Percentiles rank a stretch among this genome's conserved stretches.
phyloP scores from a whole-genome alignment of 2,113 vertebrate species.

The Anguilla japonica region DNA sequence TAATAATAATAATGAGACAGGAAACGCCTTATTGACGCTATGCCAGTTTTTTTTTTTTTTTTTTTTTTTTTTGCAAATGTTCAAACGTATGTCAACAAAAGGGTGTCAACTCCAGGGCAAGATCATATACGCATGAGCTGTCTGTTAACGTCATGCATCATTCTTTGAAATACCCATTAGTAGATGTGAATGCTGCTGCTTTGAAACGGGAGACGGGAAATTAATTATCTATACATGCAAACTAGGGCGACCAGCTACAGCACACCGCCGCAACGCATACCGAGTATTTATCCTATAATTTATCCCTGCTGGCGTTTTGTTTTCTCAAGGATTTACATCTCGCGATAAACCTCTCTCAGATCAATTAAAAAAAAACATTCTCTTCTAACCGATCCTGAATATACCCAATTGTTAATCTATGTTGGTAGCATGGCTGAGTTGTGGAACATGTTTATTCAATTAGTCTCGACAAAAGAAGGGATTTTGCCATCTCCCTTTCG shows the following conservation, averaged over 20 bases:
- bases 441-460: neutral
- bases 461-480: neutral
- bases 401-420: neutral
- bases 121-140: neutral
- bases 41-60: neutral
- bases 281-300: slow-evolving; percentile 30
- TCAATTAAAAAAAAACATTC: neutral
- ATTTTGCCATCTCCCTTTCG: slow-evolving; percentile 11
- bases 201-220: slow-evolving; percentile 60
- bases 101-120: slow-evolving; percentile 2
- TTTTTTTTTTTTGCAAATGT: neutral
- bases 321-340: slow-evolving; percentile 14
- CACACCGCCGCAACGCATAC: slow-evolving; percentile 41
- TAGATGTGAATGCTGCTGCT: slow-evolving; percentile 43
- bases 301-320: slow-evolving; percentile 36
- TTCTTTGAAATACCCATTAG: neutral
- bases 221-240: slow-evolving; percentile 74
- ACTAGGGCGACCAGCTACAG: slow-evolving; percentile 55
- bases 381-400: neutral
- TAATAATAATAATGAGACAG: neutral
- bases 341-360: slow-evolving; percentile 25
- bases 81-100: neutral
- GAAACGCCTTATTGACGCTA: neutral
- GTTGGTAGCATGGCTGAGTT: neutral
- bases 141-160: neutral